Base-by-base conservation (phyloP, 2,888 invertebrate species). In the Argyresthia goedartella region DNA sequence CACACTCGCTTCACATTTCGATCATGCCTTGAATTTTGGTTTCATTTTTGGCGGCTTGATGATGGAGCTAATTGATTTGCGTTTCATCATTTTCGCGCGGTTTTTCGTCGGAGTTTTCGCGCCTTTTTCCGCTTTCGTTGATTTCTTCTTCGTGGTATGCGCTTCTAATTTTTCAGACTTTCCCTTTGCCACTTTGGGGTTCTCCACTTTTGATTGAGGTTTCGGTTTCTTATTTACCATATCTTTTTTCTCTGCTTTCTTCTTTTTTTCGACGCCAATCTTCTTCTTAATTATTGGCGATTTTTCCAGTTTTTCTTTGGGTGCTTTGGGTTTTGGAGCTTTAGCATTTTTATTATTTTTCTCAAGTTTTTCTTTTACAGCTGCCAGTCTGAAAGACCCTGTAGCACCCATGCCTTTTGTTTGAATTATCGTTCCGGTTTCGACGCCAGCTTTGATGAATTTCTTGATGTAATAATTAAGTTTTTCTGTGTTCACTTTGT, bases 21-120 rank as follows among this genome's bases (percentile, higher is more conserved):
- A n/a, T n/a, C n/a, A n/a, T n/a, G n/a, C n/a, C n/a, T n/a, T n/a
- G n/a, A n/a, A n/a, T n/a, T n/a, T n/a, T n/a, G 84, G 84, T 16
- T 74, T 81, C 84, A 85, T 84, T 67, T 76, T 81, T 0, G 84
- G 84, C 10, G 75, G 66, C 62, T 81, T 84, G 36, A 80, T 78
- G 0, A 84, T 79, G 0, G 78, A 73, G 0, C 81, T 81, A 0
- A 80, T 71, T 15, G 82, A 84, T 58, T 76, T 84, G 16, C 84
- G 61, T 54, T 73, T 81, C 61, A n/a, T n/a, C n/a, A 70, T 67
- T 44, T 59, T 59, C 0, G 58, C 55, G 4, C 61, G 63, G 55
- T 75, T 81, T 59, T 80, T 76, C 34, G 64, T 45, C n/a, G 77
- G 72, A 53, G 75, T 69, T 47, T 67, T 66, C 6, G 62, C 54